Conservation (phyloP, 2,888 invertebrate genomes). For the Ichneumon xanthorius region DNA sequence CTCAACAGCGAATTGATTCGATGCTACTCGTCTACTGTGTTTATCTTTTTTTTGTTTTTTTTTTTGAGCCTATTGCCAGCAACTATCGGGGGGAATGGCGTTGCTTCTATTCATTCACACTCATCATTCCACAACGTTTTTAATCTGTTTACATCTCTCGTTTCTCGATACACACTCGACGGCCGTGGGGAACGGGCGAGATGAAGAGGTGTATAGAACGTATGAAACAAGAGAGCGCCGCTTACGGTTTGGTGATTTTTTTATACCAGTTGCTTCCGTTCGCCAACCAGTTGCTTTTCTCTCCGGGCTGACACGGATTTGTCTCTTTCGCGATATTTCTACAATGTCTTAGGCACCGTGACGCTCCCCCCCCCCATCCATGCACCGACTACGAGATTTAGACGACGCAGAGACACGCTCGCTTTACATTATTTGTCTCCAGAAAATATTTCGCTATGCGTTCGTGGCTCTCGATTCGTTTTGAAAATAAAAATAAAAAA, state of each 20-base stretch:
- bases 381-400: not conserved
- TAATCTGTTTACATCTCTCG: conserved; percentile 64
- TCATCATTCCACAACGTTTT: conserved; percentile 41
- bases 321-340: conserved; percentile 46
- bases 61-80: not conserved
- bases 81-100: conserved; percentile 42
- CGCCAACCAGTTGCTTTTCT: conserved; percentile 64
- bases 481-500: not conserved
- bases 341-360: conserved; percentile 31
- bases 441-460: conserved; percentile 6
- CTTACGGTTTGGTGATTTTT: conserved; percentile 55
- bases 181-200: conserved; percentile 9
- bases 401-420: not conserved
- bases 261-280: conserved; percentile 65
- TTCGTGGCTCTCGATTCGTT: not conserved
- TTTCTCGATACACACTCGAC: conserved; percentile 58
- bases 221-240: conserved; percentile 27
- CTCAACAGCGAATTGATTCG: not conserved
- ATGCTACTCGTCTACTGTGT: not conserved
- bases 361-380: not conserved
- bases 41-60: conserved; percentile 17
- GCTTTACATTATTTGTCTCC: not conserved
- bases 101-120: conserved; percentile 52
- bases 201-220: conserved; percentile 17
- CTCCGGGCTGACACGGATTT: conserved; percentile 52